These are phyloP conservation scores for Chamaetylas fuelleborni DNA, from an alignment of 2,113 vertebrate genomes.

Conservation along the genomic window DNA sequence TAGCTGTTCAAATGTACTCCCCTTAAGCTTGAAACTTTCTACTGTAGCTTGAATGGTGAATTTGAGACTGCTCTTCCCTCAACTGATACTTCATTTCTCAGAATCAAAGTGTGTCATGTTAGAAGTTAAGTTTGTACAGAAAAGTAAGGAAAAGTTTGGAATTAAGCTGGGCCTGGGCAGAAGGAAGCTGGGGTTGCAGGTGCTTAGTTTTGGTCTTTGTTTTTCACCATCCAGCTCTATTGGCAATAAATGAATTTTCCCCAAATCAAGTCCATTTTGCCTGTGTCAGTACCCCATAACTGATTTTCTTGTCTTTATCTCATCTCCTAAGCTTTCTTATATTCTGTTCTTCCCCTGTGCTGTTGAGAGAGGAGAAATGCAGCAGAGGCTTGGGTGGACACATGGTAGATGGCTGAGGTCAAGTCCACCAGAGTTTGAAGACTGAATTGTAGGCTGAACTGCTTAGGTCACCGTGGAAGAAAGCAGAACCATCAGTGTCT, in stretches of 20 bases:
- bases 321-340: background rate
- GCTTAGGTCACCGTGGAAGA: background rate
- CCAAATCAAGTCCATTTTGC: background rate
- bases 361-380: background rate
- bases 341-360: background rate
- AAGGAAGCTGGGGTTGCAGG: background rate
- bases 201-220: background rate
- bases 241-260: background rate
- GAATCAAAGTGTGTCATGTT: background rate
- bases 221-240: background rate
- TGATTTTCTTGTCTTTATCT: background rate
- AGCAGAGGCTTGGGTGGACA: background rate
- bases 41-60: background rate
- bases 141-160: background rate
- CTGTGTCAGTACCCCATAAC: rapidly evolving
- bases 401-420: background rate
- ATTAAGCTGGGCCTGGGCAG: background rate
- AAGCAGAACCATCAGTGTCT: background rate
- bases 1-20: background rate
- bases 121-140: background rate
- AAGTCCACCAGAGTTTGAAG: background rate
- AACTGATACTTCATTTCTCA: background rate
- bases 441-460: background rate
- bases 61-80: background rate
- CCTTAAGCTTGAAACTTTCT: background rate